These are phyloP conservation scores for Tigriopus californicus DNA, from an alignment of 2,888 invertebrate genomes.

Conservation along the genomic window DNA sequence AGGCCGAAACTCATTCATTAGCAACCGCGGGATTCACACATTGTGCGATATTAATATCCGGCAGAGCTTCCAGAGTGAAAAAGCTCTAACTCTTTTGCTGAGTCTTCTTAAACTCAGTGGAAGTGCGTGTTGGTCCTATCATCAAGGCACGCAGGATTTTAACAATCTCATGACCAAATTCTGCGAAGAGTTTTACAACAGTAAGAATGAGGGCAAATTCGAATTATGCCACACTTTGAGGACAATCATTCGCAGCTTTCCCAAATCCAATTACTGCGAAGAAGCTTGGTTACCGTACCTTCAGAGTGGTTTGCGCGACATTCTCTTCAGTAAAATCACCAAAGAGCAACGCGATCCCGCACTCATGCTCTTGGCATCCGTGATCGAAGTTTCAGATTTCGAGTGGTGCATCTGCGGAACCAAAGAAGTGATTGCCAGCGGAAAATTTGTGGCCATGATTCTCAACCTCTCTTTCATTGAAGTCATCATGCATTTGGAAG, in stretches of 20 bases:
- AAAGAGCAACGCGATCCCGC: conserved; percentile 76
- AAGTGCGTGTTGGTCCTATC: conserved; percentile 11
- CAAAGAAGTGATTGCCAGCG: neutral
- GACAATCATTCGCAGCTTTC: conserved; percentile 13
- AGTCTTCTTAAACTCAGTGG: neutral
- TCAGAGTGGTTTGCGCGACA: conserved; percentile 43
- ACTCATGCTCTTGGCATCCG: conserved; percentile 56
- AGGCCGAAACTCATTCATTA: conserved; percentile 55
- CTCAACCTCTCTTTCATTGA: conserved; percentile 13
- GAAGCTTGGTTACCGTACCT: conserved; percentile 8
- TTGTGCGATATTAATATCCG: conserved; percentile 47
- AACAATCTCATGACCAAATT: conserved; percentile 63
- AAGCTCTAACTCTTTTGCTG: conserved; percentile 41
- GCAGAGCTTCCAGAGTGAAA: conserved; percentile 68
- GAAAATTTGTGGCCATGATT: conserved; percentile 9
- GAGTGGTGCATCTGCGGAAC: conserved; percentile 8
- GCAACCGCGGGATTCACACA: conserved; percentile 23
- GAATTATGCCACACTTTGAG: conserved; percentile 40
- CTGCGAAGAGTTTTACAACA: conserved; percentile 66
- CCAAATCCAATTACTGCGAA: conserved; percentile 6
- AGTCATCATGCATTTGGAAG: conserved; percentile 16
- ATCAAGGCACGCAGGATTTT: conserved; percentile 39
- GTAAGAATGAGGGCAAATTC: conserved; percentile 72
- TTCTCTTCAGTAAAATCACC: conserved; percentile 65
- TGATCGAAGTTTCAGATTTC: conserved; percentile 44